Conservation (phyloP, 1,140 invertebrate genomes). For the Acromyrmex echinatior region DNA sequence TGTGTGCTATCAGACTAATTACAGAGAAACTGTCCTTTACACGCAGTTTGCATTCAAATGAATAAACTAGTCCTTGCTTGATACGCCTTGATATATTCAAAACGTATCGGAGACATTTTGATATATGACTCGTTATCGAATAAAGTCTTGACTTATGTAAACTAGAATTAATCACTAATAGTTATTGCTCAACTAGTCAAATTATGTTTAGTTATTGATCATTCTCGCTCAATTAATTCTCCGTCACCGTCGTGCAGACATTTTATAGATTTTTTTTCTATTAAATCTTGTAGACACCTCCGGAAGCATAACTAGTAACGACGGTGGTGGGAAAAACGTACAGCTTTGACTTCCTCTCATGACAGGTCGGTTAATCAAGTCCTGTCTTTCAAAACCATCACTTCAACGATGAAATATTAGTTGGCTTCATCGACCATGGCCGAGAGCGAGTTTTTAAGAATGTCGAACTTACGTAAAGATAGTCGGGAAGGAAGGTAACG, state of each 20-base stretch:
- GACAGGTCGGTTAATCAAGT: slow-evolving; percentile 62
- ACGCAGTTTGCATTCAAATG: slow-evolving; percentile 5
- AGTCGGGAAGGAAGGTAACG: not conserved
- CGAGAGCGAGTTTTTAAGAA: slow-evolving; percentile 43
- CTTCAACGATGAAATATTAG: slow-evolving; percentile 55
- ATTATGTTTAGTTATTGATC: slow-evolving; percentile 42
- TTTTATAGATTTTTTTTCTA: slow-evolving; percentile 34
- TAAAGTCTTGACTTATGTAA: not conserved
- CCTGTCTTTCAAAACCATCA: slow-evolving; percentile 41
- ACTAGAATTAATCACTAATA: slow-evolving; percentile 17
- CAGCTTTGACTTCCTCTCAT: slow-evolving; percentile 39
- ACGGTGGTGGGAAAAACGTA: slow-evolving; percentile 14
- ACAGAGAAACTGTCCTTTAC: slow-evolving; percentile 12
- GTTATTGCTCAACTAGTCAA: slow-evolving; percentile 36
- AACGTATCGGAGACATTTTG: not conserved
- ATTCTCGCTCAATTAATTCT: slow-evolving; percentile 37
- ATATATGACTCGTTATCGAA: slow-evolving; percentile 21
- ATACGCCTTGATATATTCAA: not conserved
- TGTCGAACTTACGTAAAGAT: slow-evolving; percentile 18
- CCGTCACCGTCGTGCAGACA: not conserved
- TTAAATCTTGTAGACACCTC: slow-evolving; percentile 46
- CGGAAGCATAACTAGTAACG: slow-evolving; percentile 31
- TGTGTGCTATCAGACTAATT: slow-evolving; percentile 15
- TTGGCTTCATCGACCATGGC: slow-evolving; percentile 43
- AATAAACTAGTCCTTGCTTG: not conserved